Percentiles rank a stretch among this genome's conserved stretches.
These are phyloP conservation scores for Cichladusa arquata DNA, from an alignment of 2,113 vertebrate species.

Conservation along the genomic window DNA sequence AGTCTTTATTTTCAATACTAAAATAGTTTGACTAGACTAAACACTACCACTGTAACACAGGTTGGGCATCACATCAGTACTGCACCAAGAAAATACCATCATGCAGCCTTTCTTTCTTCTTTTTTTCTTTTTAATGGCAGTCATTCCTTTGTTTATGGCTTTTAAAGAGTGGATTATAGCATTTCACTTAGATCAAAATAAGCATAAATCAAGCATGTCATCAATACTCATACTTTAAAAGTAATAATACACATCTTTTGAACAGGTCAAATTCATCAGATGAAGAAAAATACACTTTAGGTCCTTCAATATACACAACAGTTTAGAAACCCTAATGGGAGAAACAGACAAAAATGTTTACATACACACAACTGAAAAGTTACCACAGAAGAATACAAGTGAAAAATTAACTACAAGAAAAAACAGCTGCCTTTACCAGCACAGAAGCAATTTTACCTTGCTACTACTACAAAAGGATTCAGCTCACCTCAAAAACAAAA, in stretches of 20 bases:
- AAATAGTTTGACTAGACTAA: background rate
- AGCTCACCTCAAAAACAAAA: background rate
- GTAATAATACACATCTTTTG: background rate
- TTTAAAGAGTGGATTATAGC: slow-evolving; percentile 10
- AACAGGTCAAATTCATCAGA: slow-evolving; percentile 31
- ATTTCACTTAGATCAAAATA: slow-evolving; percentile 24
- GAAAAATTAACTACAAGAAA: background rate
- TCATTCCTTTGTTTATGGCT: background rate
- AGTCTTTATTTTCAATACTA: background rate
- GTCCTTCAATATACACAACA: background rate
- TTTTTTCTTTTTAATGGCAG: background rate
- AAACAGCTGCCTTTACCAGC: background rate
- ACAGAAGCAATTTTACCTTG: background rate
- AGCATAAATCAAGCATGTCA: background rate
- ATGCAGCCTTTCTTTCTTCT: background rate
- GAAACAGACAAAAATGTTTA: background rate
- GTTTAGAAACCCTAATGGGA: background rate
- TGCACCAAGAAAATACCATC: background rate
- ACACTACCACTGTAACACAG: background rate
- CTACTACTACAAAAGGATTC: background rate
- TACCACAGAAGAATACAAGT: background rate
- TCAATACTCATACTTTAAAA: background rate
- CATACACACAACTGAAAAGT: background rate
- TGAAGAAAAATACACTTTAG: background rate
- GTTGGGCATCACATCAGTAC: background rate